These are phyloP conservation scores for Acanthococcus lagerstroemiae DNA, from an alignment of 2,888 invertebrate species.

Conservation along the genomic window DNA sequence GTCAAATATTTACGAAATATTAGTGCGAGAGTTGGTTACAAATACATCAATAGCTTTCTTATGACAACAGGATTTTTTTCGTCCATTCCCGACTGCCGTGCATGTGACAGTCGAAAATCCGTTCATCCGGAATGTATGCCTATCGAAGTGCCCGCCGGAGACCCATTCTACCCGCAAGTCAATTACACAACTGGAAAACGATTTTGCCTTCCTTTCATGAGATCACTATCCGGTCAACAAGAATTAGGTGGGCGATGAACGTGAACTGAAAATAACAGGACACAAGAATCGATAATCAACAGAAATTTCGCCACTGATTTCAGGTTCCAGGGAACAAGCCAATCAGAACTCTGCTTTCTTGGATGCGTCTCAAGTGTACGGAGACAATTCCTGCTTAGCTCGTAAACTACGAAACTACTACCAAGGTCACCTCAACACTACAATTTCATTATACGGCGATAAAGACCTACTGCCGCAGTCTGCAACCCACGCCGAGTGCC, in stretches of 20 bases:
- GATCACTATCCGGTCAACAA: slow-evolving; percentile 77
- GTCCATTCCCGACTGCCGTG: slow-evolving; percentile 78
- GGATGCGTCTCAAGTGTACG: slow-evolving; percentile 79
- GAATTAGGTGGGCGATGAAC: slow-evolving; percentile 27
- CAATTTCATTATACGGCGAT: slow-evolving; percentile 55
- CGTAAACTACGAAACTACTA: slow-evolving; percentile 60
- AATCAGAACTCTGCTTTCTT: slow-evolving; percentile 88
- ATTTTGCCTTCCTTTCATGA: slow-evolving; percentile 87
- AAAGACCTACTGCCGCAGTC: slow-evolving; percentile 72
- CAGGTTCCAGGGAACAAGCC: slow-evolving; percentile 78
- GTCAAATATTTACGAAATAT: no score
- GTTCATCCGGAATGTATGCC: slow-evolving; percentile 92
- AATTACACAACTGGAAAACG: slow-evolving; percentile 73
- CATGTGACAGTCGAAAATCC: slow-evolving; percentile 75
- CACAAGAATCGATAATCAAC: no score
- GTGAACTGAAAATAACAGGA: no score
- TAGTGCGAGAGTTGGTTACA: no score
- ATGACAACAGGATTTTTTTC: slow-evolving; percentile 60
- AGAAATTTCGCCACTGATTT: background rate
- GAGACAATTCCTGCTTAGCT: slow-evolving; percentile 74
- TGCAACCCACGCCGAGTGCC: slow-evolving; percentile 74
- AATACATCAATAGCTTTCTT: background rate
- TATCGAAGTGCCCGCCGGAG: slow-evolving; percentile 76
- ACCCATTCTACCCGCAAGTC: slow-evolving; percentile 79
- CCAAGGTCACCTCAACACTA: slow-evolving; percentile 72